Evolutionary conservation across 2,888 invertebrate species (phyloP).

Genomic region (Conchocele bisecta): DNA sequence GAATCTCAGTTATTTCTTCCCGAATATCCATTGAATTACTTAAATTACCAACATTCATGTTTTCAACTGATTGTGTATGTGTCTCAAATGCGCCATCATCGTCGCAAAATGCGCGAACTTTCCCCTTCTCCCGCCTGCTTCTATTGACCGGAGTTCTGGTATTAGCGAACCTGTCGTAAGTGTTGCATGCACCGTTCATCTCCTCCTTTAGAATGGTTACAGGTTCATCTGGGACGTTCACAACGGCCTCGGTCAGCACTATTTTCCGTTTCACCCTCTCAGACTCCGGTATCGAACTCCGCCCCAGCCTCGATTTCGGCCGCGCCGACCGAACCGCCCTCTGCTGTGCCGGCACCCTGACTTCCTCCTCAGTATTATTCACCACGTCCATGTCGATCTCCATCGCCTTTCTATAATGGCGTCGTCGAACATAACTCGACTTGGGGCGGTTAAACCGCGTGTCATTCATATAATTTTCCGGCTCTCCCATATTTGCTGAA

Average conservation of each 20-base stretch:
- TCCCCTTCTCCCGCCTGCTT: conserved; percentile 28
- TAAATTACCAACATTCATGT: conserved; percentile 26
- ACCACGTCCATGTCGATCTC: conserved; percentile 21
- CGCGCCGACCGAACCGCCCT: conserved; percentile 54
- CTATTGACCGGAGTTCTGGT: conserved; percentile 45
- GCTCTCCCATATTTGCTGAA: conserved; percentile 40
- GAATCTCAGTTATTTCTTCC: conserved; percentile 37
- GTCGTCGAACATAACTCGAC: conserved; percentile 66
- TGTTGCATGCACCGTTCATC: neutral
- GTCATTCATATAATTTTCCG: conserved; percentile 36
- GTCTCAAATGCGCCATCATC: conserved; percentile 1
- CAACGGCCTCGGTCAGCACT: conserved; percentile 51
- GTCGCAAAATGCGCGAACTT: conserved; percentile 52
- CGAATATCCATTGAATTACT: conserved; percentile 31
- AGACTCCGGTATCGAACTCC: conserved; percentile 31
- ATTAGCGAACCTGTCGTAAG: conserved; percentile 54
- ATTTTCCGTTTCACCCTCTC: conserved; percentile 48
- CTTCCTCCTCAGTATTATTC: conserved; percentile 25
- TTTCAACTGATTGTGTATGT: conserved; percentile 21
- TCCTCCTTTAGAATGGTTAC: conserved; percentile 18
- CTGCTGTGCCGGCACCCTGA: conserved; percentile 19
- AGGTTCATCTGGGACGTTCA: conserved; percentile 30
- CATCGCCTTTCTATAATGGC: conserved; percentile 24
- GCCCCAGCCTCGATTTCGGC: conserved; percentile 57
- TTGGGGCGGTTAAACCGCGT: conserved; percentile 59